These are phyloP conservation scores for Spodoptera exigua DNA, from an alignment of 2,888 invertebrate species.

Conservation along the genomic window DNA sequence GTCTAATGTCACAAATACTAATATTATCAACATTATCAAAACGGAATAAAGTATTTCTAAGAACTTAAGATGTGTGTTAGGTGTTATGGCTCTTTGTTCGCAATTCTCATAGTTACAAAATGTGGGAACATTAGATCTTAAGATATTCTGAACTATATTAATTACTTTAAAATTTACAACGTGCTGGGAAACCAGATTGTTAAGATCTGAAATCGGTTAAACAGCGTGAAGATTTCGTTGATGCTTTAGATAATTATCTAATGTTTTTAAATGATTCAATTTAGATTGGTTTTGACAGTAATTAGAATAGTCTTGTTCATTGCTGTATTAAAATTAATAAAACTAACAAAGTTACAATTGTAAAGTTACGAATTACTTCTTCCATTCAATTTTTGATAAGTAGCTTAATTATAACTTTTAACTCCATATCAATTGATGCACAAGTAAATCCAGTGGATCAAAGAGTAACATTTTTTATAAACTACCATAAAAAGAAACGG, in stretches of 20 bases:
- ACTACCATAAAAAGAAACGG: too few species aligned
- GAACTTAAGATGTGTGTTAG: slow-evolving; percentile 42
- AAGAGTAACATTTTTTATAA: too few species aligned
- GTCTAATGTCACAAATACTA: slow-evolving; percentile 45
- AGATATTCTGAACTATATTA: slow-evolving; percentile 54
- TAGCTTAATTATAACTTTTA: too few species aligned
- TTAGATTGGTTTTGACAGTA: not conserved
- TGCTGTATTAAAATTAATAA: not conserved
- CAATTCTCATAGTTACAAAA: slow-evolving; percentile 56
- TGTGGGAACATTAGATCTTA: slow-evolving; percentile 55
- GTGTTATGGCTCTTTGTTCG: slow-evolving; percentile 50
- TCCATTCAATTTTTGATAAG: too few species aligned
- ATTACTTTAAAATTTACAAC: slow-evolving; percentile 56
- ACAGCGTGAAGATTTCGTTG: slow-evolving; percentile 38
- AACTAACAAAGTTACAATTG: too few species aligned
- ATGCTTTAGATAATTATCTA: slow-evolving; percentile 39
- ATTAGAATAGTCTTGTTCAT: not conserved
- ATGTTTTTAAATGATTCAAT: slow-evolving; percentile 33
- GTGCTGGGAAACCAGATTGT: slow-evolving; percentile 40
- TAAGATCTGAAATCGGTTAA: slow-evolving; percentile 34
- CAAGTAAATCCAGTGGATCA: too few species aligned
- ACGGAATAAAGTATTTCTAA: slow-evolving; percentile 42
- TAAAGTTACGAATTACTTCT: too few species aligned
- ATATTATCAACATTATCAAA: slow-evolving; percentile 44
- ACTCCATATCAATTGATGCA: too few species aligned